Conservation (phyloP, 1,140 invertebrate species). For the Brachionus rubens region DNA sequence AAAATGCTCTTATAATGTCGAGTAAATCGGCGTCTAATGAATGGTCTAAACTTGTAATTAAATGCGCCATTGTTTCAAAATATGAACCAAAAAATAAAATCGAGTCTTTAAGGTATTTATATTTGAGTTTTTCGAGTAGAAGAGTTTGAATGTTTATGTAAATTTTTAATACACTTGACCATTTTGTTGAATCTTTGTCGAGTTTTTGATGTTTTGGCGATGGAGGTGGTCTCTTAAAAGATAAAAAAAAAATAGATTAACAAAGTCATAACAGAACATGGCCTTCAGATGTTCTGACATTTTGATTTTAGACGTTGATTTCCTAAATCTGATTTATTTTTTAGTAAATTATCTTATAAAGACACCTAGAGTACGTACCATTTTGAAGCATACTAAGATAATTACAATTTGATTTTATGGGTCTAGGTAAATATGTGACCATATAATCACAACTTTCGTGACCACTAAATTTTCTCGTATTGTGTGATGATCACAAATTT, state of each 20-base stretch:
- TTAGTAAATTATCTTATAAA: too few species aligned
- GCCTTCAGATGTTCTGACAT: too few species aligned
- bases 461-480: too few species aligned
- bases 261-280: neutral
- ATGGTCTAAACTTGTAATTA: slow-evolving; percentile 5
- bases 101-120: slow-evolving; percentile 22
- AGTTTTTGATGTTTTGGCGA: neutral
- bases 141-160: slow-evolving; percentile 37
- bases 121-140: slow-evolving; percentile 31
- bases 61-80: slow-evolving; percentile 27
- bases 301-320: too few species aligned
- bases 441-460: too few species aligned
- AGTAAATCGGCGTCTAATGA: slow-evolving; percentile 13
- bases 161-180: neutral
- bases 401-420: too few species aligned
- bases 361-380: too few species aligned
- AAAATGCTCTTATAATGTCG: slow-evolving; percentile 10
- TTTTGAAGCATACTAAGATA: too few species aligned
- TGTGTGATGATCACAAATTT: too few species aligned
- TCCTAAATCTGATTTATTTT: too few species aligned
- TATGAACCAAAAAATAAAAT: slow-evolving; percentile 36
- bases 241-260: neutral
- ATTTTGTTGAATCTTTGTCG: neutral
- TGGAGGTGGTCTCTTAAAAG: neutral
- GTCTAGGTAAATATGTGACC: too few species aligned